Base-by-base conservation (phyloP, 92 coral and sea anemone genomes). In the Bergia sp. region DNA sequence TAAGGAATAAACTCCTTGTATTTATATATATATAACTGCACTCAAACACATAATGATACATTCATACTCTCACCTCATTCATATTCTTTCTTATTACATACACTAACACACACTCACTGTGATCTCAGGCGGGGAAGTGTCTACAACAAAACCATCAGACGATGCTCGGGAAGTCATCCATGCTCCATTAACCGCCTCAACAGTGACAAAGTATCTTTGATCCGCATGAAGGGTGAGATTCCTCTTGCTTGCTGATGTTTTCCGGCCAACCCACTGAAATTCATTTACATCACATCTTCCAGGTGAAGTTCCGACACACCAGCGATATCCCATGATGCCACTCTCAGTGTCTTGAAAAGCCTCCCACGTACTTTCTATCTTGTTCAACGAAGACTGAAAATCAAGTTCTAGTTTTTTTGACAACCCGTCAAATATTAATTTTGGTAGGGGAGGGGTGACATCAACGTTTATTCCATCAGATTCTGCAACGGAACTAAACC, bases 111-210 rank as follows among this genome's bases (percentile, higher is more conserved):
- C 41, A 85, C 93, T 94, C 92, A 91, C 85, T 4, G 82, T 76
- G 45, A 95, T 72, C 76, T 92, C 92, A 23, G 99, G 99, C 7
- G 98, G 91, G 2, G 99, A 91, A 8, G 36, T 84, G 57, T 97
- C 99, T 12, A 97, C 96, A 65, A 93, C 87, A 65, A 97, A 97
- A 12, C 99, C 99, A 88, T 94, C 93, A 7, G 99, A 95, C 91
- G 96, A 91, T 15, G 92, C 96, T 87, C 93, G 93, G 29, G 95
- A 93, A 41, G 95, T 93, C 89, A 95, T 80, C 16, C 99, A 97
- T n/a, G 97, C 96, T 39, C 91, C 88, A 86, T 93, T 90, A 11
- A 93, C 91, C 5, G 97, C 99, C 90, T 93, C 93, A 3, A 97
- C 96, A 23, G 98, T 97, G 80, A 94, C 91, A 91, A 93, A 95